These are phyloP conservation scores for Girardia tigrina DNA, from an alignment of 2,888 invertebrate genomes.

Conservation along the genomic window DNA sequence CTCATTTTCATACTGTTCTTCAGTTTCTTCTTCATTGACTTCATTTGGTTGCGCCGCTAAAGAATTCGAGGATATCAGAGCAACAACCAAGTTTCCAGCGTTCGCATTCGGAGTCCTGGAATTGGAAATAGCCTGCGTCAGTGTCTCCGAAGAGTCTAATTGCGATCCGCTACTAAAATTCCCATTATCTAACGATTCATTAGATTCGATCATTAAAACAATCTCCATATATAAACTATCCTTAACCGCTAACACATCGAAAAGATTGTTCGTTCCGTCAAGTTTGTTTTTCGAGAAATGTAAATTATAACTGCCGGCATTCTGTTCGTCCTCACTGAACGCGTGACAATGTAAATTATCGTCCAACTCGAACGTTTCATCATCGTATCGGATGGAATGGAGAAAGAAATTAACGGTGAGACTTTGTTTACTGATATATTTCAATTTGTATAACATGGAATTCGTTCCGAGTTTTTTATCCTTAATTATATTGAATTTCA, in stretches of 20 bases:
- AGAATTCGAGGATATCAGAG: neutral
- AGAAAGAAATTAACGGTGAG: conserved; percentile 10
- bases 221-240: conserved; percentile 16
- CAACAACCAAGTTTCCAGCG: neutral
- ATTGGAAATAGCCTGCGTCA: neutral
- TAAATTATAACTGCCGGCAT: neutral
- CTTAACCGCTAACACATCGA: neutral
- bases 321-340: conserved; percentile 13
- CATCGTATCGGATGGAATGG: conserved; percentile 2
- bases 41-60: neutral
- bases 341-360: neutral
- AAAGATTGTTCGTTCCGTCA: neutral
- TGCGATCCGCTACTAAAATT: neutral
- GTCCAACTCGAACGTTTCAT: conserved; percentile 2
- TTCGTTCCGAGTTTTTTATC: neutral
- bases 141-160: neutral
- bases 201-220: neutral
- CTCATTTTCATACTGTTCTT: conserved; percentile 15
- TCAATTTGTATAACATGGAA: conserved; percentile 9
- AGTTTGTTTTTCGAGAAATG: conserved; percentile 2
- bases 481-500: neutral
- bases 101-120: neutral
- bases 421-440: conserved; percentile 6
- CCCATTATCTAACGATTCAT: conserved; percentile 3
- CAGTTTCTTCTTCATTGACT: neutral